A percentile compares a stretch with the other conserved stretches of the same genome.
Evolutionary conservation across 2,113 vertebrate genomes (phyloP).

Genomic region (Callipepla squamata): DNA sequence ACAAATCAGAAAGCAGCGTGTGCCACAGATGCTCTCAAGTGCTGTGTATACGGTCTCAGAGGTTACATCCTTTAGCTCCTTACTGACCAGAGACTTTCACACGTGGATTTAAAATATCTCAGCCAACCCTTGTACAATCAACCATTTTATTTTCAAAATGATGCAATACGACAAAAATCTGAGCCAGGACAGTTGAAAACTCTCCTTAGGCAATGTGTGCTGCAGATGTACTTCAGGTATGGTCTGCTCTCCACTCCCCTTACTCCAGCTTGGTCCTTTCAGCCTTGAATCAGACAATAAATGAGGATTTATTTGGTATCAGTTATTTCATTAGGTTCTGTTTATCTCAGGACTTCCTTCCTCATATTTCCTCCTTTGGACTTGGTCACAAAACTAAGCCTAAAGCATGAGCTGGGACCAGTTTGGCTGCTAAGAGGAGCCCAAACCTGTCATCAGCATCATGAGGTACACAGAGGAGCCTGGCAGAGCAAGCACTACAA

Average conservation of each 20-base stretch:
- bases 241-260: not conserved
- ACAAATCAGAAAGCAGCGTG: not conserved
- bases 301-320: not conserved
- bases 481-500: not conserved
- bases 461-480: not conserved
- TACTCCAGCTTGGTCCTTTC: not conserved
- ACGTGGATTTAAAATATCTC: not conserved
- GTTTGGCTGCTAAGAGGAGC: not conserved
- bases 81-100: not conserved
- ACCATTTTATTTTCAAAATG: not conserved
- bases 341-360: not conserved
- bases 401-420: not conserved
- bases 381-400: not conserved
- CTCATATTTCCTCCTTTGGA: not conserved
- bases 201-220: not conserved
- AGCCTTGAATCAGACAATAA: not conserved
- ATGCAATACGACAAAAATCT: not conserved
- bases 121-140: not conserved
- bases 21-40: not conserved
- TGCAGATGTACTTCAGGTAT: not conserved
- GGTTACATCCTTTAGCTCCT: not conserved
- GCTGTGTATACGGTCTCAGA: not conserved
- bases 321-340: not conserved
- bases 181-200: not conserved
- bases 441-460: not conserved